Evolutionary conservation across 2,888 invertebrate genomes (phyloP).

Genomic region (Hedya salicella): DNA sequence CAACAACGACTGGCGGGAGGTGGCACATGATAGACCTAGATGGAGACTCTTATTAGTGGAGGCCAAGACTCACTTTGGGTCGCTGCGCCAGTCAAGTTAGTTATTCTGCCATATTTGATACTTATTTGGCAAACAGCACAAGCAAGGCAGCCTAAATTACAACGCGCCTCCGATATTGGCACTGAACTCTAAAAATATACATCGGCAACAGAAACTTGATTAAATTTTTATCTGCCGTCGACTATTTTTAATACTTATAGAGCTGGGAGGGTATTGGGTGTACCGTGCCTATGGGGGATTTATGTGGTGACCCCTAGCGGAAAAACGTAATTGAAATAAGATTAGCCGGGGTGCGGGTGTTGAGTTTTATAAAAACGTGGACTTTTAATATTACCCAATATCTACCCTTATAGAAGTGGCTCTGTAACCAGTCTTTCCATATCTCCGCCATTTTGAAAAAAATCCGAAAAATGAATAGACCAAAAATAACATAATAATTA

Average conservation of each 20-base stretch:
- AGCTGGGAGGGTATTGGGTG: slow-evolving; percentile 10
- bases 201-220: slow-evolving; percentile 4
- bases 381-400: too few species aligned
- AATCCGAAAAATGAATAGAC: too few species aligned
- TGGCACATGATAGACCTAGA: too few species aligned
- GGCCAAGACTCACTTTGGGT: too few species aligned
- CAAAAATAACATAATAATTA: too few species aligned
- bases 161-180: neutral
- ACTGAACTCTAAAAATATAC: slow-evolving; percentile 14
- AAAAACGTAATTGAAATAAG: neutral
- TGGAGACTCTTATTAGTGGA: too few species aligned
- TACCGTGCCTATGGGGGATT: slow-evolving; percentile 4
- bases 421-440: too few species aligned
- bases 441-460: too few species aligned
- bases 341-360: neutral
- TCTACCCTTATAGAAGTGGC: too few species aligned
- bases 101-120: neutral
- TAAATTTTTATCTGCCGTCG: slow-evolving; percentile 17
- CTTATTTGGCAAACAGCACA: neutral
- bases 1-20: too few species aligned
- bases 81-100: too few species aligned
- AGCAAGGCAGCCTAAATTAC: neutral
- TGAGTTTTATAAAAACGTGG: too few species aligned
- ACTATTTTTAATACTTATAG: slow-evolving; percentile 13
- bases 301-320: neutral